Evolutionary conservation across 2,113 vertebrate genomes (phyloP).

Genomic region (Hassar affinis): DNA sequence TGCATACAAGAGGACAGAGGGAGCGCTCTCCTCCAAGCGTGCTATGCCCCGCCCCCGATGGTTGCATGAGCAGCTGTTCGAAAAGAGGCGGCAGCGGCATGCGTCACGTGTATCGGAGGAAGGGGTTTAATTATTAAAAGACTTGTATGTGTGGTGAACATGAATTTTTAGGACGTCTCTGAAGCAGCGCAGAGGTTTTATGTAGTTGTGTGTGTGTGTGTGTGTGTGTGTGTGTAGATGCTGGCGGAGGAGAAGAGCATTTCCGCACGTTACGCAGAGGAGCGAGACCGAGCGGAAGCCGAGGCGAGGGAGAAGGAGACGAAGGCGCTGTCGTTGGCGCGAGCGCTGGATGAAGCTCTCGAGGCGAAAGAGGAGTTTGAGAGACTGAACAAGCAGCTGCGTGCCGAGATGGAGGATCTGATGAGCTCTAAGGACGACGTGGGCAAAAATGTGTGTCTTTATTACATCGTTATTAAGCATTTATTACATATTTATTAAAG

Average conservation of each 20-base stretch:
- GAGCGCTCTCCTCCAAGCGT: no score
- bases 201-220: not conserved
- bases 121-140: no score
- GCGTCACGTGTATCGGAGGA: no score
- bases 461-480: not conserved
- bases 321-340: constrained; percentile 87
- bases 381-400: constrained; percentile 92
- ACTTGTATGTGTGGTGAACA: no score
- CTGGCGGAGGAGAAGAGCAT: constrained; percentile 93
- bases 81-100: no score
- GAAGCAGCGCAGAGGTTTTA: no score
- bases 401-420: constrained; percentile 93
- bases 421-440: constrained; percentile 99
- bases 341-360: constrained; percentile 90
- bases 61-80: no score
- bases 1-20: no score
- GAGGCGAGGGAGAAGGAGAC: constrained; percentile 97
- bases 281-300: constrained; percentile 90
- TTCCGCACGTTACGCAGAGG: constrained; percentile 89
- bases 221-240: constrained; percentile 70
- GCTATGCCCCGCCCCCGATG: no score
- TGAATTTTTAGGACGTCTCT: no score
- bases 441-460: constrained; percentile 87
- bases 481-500: not conserved
- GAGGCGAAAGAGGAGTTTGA: constrained; percentile 94